Evolutionary conservation across 2,797 vertebrate species (phyloP).

Genomic region (Kryptolebias ocellatus): DNA sequence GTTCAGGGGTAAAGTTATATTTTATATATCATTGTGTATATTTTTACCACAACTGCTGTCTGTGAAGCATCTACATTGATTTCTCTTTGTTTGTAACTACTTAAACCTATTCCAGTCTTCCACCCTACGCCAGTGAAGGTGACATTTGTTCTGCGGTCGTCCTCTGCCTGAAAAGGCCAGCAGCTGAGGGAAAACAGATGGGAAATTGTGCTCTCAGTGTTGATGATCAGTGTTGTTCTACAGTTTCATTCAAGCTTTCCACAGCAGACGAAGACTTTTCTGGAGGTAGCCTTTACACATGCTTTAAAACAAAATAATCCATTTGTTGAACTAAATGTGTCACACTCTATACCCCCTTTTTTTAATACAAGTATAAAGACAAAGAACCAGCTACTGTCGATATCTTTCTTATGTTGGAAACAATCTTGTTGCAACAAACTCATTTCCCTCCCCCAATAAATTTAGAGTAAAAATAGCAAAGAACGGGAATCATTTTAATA

Average conservation of each 20-base stretch:
- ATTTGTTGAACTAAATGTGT: not conserved
- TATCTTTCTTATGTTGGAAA: not conserved
- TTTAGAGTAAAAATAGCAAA: constrained; percentile 46
- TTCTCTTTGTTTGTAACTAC: constrained; percentile 43
- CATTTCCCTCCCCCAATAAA: not conserved
- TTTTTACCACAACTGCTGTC: constrained; percentile 22
- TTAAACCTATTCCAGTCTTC: constrained; percentile 9
- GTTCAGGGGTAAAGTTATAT: constrained; percentile 3
- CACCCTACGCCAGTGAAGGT: constrained; percentile 25
- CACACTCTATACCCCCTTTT: not conserved
- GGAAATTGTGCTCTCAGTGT: constrained; percentile 12
- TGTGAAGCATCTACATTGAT: constrained; percentile 46
- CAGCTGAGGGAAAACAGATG: constrained; percentile 25
- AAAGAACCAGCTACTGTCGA: not conserved
- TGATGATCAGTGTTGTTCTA: constrained; percentile 8
- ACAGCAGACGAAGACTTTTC: not conserved
- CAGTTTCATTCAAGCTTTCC: constrained; percentile 2
- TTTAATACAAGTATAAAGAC: not conserved
- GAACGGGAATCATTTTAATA: constrained; percentile 54
- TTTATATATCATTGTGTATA: constrained; percentile 20
- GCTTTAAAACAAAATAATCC: not conserved
- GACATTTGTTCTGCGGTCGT: constrained; percentile 53
- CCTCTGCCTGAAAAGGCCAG: constrained; percentile 40
- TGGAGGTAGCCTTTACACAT: not conserved
- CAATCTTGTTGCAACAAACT: constrained; percentile 1